A percentile compares a stretch with the other conserved stretches of the same genome.
These are phyloP conservation scores for Margarornis squamiger DNA, from an alignment of 2,797 vertebrate genomes.

Conservation along the genomic window DNA sequence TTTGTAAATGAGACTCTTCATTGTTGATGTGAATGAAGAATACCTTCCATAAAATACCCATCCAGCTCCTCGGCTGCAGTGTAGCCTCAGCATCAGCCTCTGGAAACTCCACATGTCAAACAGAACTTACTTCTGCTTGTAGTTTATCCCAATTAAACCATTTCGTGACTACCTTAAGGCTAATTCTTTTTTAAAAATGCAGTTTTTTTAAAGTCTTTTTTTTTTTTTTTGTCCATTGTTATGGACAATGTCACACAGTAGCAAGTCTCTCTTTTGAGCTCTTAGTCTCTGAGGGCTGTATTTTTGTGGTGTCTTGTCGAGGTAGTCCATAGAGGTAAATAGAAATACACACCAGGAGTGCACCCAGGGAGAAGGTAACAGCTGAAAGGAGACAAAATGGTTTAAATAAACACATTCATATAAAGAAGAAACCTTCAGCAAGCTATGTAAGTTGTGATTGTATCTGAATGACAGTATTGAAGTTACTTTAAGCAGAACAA, in stretches of 20 bases:
- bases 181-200: background rate
- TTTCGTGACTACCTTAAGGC: constrained; percentile 47
- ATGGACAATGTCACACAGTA: constrained; percentile 76
- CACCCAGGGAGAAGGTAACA: constrained; percentile 82
- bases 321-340: constrained; percentile 97
- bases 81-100: background rate
- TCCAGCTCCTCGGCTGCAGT: background rate
- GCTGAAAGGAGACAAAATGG: constrained; percentile 75
- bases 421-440: background rate
- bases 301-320: constrained; percentile 87
- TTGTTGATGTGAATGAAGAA: background rate
- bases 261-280: constrained; percentile 82
- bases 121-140: constrained; percentile 10
- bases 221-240: background rate
- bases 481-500: background rate
- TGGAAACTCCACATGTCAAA: background rate
- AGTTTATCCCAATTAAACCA: background rate
- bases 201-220: background rate
- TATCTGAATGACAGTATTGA: background rate
- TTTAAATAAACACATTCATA: background rate
- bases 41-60: background rate
- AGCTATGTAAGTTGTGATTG: background rate
- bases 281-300: constrained; percentile 63
- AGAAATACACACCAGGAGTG: constrained; percentile 90
- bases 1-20: background rate